Evolutionary conservation across 2,113 vertebrate species (phyloP), one percentile per base, ranked within the genome.

Genomic region (Bubo scandiacus): DNA sequence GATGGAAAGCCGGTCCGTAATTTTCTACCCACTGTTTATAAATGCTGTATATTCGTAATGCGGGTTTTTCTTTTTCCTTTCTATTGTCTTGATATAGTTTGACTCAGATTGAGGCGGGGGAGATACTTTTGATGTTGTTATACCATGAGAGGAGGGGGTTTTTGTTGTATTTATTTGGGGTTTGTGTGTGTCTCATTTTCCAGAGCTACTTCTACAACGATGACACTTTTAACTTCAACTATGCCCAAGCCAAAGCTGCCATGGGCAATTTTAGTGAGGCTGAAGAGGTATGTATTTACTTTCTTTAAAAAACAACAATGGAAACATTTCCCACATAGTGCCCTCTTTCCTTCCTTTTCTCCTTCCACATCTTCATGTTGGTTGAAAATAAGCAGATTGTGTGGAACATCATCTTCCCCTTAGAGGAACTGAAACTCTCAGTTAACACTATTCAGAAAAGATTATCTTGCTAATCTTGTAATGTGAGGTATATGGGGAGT

Each of bases 151-250:
- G 45, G 59, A 70, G 63, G 12, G 15, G 36, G 5, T 4, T 81
- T 40, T 62, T 57, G 9, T 40, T 88, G 90, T 71, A 29, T 85
- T 96, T 96, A 82, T 82, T 92, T 88, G 34, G 8, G 10, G 11
- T 72, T 91, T 88, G 55, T 67, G 36, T 78, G 6, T 81, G 72
- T 72, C 87, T 67, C 34, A 47, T 98, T 97, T 98, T 98, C 89
- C 97, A 99, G 99, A 99, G 98, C 98, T 99, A 99, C 94, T 99
- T 99, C 98, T 99, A 99, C 93, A 99, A 99, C 14, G 98, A 99
- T 80, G 99, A 99, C 92, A 99, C 98, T 19, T 99, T 99, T 97
- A 99, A 99, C 91, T 99, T 99, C 96, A 99, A 99, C 98, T 99
- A 99, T 9, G 99, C 99, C 72, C 99, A 99, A 98, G 99, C 99